Percentiles rank a stretch among this genome's conserved stretches.
phyloP scores from a whole-genome alignment of 2,113 vertebrate species.

The Chaenocephalus aceratus region DNA sequence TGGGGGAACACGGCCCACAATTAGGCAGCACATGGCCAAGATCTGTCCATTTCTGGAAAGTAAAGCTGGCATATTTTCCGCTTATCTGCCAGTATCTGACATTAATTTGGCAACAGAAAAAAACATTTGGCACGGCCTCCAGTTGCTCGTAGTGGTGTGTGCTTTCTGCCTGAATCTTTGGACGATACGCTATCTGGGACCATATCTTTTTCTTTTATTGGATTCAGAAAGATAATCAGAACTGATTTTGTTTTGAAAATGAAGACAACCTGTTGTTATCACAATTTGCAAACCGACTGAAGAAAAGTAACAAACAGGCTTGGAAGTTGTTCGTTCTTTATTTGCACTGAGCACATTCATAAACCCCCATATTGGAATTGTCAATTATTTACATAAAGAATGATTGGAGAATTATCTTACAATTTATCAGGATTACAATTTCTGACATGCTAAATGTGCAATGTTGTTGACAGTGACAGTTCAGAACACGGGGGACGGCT shows the following conservation, averaged over 20 bases:
- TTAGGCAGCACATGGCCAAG: conserved; percentile 85
- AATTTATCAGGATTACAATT: conserved; percentile 67
- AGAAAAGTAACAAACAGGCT: conserved; percentile 8
- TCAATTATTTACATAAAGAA: conserved; percentile 73
- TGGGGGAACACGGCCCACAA: conserved; percentile 84
- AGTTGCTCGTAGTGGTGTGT: conserved; percentile 55
- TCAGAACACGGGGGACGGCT: conserved; percentile 35
- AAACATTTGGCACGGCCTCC: conserved; percentile 73
- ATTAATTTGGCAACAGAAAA: conserved; percentile 81
- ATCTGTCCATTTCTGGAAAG: conserved; percentile 84
- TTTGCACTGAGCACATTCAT: conserved; percentile 25
- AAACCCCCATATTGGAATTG: conserved; percentile 38
- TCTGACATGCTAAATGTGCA: conserved; percentile 69
- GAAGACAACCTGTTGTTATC: conserved; percentile 57
- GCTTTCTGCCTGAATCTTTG: conserved; percentile 75
- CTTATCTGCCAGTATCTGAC: conserved; percentile 85
- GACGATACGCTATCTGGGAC: conserved; percentile 47
- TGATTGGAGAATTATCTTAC: conserved; percentile 56
- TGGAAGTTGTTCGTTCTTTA: conserved; percentile 27
- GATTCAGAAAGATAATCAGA: conserved; percentile 5
- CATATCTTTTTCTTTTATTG: conserved; percentile 29
- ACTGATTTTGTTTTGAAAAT: conserved; percentile 39
- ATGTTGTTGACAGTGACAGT: conserved; percentile 54
- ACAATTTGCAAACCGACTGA: conserved; percentile 22
- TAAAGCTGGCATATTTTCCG: conserved; percentile 84